Evolutionary conservation across 2,888 invertebrate genomes (phyloP), one percentile per base, ranked within the genome.

Genomic region (Polydrusus cervinus): DNA sequence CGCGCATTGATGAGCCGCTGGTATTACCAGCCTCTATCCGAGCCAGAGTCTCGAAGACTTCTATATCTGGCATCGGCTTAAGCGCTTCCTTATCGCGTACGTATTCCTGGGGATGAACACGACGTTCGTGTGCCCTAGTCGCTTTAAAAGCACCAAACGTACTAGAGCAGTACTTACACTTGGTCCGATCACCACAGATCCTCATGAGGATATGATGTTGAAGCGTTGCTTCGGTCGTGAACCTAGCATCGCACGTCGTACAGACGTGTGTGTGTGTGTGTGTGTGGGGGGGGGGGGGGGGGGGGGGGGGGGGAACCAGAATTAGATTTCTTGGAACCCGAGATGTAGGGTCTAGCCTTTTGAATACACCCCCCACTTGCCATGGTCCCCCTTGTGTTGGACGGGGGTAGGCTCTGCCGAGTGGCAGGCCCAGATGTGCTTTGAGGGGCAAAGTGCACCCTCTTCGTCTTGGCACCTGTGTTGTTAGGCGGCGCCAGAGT

Each of bases 11-110:
- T n/a, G 47, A 38, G n/a, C 25, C n/a, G n/a, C n/a, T n/a, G n/a
- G n/a, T n/a, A n/a, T n/a, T n/a, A n/a, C n/a, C n/a, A n/a, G 71
- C 71, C 30, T 75, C 75, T 3, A 72, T 43, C 11, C 43, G 1
- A 10, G 75, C 71, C 8, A 75, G 34, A 34, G 43, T 61, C 53
- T 51, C 30, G 25, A 65, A 45, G 43, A 74, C 11, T 10, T 53
- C 55, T 3, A 11, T 11, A n/a, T 75, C 65, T 3, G 75, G 49
- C 47, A 14, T n/a, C n/a, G n/a, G n/a, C n/a, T n/a, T n/a, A n/a
- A n/a, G n/a, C n/a, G n/a, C n/a, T n/a, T n/a, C n/a, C n/a, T n/a
- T n/a, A n/a, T n/a, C n/a, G n/a, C n/a, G n/a, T n/a, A n/a, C n/a
- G n/a, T n/a, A n/a, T n/a, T n/a, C n/a, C n/a, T n/a, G n/a, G n/a